phyloP scores from a whole-genome alignment of 2,888 invertebrate species.

The Archips crataeganus region DNA sequence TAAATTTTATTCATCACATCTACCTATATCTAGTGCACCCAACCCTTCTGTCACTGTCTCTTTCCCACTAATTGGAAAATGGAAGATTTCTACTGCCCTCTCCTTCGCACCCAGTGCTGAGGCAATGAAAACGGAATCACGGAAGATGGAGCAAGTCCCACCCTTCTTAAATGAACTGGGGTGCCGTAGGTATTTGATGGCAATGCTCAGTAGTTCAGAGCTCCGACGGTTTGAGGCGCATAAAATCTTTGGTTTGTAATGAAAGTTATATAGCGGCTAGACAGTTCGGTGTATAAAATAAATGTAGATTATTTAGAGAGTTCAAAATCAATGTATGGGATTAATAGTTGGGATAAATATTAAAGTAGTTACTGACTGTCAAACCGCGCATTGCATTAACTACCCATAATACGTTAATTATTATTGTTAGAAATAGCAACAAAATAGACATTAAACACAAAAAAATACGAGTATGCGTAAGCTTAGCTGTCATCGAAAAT shows the following conservation, averaged over 20 bases:
- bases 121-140: slow-evolving; percentile 43
- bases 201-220: slow-evolving; percentile 21
- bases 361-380: no score
- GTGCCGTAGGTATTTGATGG: slow-evolving; percentile 39
- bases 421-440: neutral
- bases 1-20: slow-evolving; percentile 42
- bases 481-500: neutral
- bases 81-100: slow-evolving; percentile 36
- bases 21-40: slow-evolving; percentile 33
- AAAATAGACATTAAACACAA: neutral
- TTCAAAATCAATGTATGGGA: neutral
- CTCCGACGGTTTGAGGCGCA: slow-evolving; percentile 9
- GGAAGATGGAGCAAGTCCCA: slow-evolving; percentile 41
- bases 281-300: neutral
- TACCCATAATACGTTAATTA: neutral
- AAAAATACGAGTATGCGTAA: neutral
- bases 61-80: slow-evolving; percentile 39
- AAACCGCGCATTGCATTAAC: no score
- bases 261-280: slow-evolving; percentile 37
- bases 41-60: slow-evolving; percentile 42
- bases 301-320: neutral
- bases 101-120: slow-evolving; percentile 33
- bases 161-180: slow-evolving; percentile 43
- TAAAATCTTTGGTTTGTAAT: slow-evolving; percentile 39
- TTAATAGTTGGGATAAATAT: no score